Percentiles rank a stretch among this genome's conserved stretches.
Conservation (phyloP, 2,888 invertebrate genomes). For the Piscicola geometra region DNA sequence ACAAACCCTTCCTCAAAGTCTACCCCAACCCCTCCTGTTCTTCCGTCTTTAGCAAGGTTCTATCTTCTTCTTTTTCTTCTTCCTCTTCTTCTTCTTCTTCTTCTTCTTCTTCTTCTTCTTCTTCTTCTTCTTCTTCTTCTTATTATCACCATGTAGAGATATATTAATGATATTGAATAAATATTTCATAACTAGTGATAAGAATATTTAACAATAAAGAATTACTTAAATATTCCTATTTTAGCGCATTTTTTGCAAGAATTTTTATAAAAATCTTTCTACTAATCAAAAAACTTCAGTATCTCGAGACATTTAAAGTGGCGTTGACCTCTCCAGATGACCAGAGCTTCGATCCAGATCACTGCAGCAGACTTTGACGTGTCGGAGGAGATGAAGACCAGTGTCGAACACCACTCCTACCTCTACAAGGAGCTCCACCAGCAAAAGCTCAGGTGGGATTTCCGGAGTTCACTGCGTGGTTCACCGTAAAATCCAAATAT, state of each 20-base stretch:
- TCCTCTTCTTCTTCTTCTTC: too few species aligned
- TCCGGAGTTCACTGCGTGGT: too few species aligned
- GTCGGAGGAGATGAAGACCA: slow-evolving; percentile 8
- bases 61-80: too few species aligned
- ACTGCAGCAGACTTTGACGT: slow-evolving; percentile 6
- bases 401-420: slow-evolving; percentile 37
- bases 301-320: not conserved
- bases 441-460: slow-evolving; percentile 39
- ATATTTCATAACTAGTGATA: too few species aligned
- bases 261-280: not conserved
- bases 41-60: slow-evolving; percentile 57
- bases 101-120: too few species aligned
- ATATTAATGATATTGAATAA: too few species aligned
- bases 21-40: slow-evolving; percentile 48
- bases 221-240: too few species aligned
- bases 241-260: too few species aligned
- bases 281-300: too few species aligned
- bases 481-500: too few species aligned
- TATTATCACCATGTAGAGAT: too few species aligned
- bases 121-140: too few species aligned
- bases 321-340: slow-evolving; percentile 5
- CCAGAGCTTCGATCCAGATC: not conserved
- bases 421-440: slow-evolving; percentile 40
- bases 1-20: slow-evolving; percentile 64
- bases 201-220: not conserved